Percentiles rank a stretch among this genome's conserved stretches.
Conservation (phyloP, 1,140 invertebrate genomes). For the Neodiprion fabricii region DNA sequence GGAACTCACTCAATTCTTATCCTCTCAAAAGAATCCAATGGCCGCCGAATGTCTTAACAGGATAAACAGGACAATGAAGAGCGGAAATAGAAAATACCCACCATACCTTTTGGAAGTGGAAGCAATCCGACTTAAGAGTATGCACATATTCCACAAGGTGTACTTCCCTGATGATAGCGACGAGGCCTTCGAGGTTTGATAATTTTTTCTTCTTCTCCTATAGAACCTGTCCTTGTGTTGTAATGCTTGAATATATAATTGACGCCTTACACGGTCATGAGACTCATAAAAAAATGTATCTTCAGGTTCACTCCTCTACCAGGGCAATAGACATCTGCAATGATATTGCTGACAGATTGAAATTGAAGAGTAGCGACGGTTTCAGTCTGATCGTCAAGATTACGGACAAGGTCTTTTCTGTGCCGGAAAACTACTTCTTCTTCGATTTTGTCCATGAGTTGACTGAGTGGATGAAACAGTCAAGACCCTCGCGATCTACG, state of each 20-base stretch:
- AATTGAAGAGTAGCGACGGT: constrained; percentile 79
- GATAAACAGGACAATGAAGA: constrained; percentile 79
- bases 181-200: constrained; percentile 76
- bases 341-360: constrained; percentile 78
- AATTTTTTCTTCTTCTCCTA: constrained; percentile 28
- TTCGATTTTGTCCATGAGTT: constrained; percentile 93
- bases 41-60: constrained; percentile 83
- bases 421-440: constrained; percentile 92
- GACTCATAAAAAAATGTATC: constrained; percentile 56
- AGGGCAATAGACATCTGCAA: constrained; percentile 86
- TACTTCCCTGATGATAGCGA: constrained; percentile 95
- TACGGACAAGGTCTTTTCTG: constrained; percentile 90
- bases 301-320: constrained; percentile 82
- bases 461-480: constrained; percentile 86
- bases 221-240: not conserved
- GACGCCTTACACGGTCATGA: not conserved
- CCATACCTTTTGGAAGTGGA: constrained; percentile 94
- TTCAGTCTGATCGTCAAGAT: constrained; percentile 95
- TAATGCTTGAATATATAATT: constrained; percentile 11
- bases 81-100: constrained; percentile 84
- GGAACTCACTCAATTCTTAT: constrained; percentile 76
- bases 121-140: constrained; percentile 91
- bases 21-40: constrained; percentile 77
- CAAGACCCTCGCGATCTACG: constrained; percentile 69
- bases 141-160: constrained; percentile 92